Percentiles rank a stretch among this genome's conserved stretches.
Conservation (phyloP, 2,888 invertebrate species). For the Xestobium rufovillosum region DNA sequence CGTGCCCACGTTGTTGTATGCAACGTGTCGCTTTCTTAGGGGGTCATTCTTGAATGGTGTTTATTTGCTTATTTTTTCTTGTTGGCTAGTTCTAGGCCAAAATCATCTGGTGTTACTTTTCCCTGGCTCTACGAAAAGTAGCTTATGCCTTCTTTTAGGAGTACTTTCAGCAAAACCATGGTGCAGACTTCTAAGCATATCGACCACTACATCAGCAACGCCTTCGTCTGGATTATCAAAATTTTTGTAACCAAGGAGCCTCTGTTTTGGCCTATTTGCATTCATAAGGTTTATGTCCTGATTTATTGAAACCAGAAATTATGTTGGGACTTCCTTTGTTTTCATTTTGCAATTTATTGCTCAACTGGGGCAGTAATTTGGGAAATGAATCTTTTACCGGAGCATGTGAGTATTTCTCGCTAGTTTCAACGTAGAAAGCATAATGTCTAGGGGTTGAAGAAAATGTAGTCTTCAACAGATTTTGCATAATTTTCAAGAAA, state of each 20-base stretch:
- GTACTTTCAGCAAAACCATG: background rate
- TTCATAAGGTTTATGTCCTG: constrained; percentile 3
- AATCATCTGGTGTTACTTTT: constrained; percentile 1
- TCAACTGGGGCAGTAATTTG: too few species aligned
- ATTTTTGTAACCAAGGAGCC: constrained; percentile 1
- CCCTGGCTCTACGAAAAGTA: constrained; percentile 1
- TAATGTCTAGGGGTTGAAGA: too few species aligned
- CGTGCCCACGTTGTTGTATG: too few species aligned
- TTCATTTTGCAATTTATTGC: too few species aligned
- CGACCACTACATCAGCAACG: constrained; percentile 1
- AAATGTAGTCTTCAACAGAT: too few species aligned
- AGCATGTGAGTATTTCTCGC: too few species aligned
- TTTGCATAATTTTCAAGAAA: too few species aligned
- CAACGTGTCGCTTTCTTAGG: too few species aligned
- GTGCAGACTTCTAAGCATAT: constrained; percentile 5
- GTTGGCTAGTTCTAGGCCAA: background rate
- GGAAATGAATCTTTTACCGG: too few species aligned
- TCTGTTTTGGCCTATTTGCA: constrained; percentile 1
- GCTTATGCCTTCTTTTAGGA: constrained; percentile 4
- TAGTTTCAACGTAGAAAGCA: too few species aligned
- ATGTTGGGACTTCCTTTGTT: background rate
- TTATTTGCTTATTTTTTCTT: too few species aligned
- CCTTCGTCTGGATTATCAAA: background rate
- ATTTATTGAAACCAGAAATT: constrained; percentile 3
- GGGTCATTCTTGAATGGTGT: too few species aligned